A percentile compares a stretch with the other conserved stretches of the same genome.
phyloP scores from a whole-genome alignment of 2,888 invertebrate species.

The Boloria selene region DNA sequence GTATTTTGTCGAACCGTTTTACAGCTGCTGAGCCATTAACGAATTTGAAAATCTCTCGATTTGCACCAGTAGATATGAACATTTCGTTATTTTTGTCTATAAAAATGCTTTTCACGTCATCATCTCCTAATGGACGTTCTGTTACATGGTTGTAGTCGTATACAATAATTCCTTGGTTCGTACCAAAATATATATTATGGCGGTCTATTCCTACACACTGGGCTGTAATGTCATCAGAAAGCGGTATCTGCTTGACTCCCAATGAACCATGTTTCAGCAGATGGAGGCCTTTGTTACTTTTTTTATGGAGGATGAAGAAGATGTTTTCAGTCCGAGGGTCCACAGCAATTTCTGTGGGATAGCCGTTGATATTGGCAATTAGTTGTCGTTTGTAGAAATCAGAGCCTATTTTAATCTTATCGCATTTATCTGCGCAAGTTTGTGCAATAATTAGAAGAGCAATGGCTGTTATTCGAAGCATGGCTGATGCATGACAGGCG shows the following conservation, averaged over 20 bases:
- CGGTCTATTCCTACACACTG: constrained; percentile 71
- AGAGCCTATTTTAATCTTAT: constrained; percentile 65
- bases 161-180: constrained; percentile 68
- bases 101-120: constrained; percentile 69
- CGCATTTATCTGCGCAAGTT: constrained; percentile 60
- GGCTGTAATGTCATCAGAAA: constrained; percentile 65
- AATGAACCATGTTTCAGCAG: constrained; percentile 68
- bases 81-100: constrained; percentile 69
- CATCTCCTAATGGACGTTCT: constrained; percentile 73
- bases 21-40: constrained; percentile 72
- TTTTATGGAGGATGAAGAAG: constrained; percentile 71
- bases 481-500: constrained; percentile 53
- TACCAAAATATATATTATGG: constrained; percentile 68
- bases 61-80: constrained; percentile 69
- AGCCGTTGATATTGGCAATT: constrained; percentile 71
- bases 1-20: constrained; percentile 67
- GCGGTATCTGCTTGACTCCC: constrained; percentile 64
- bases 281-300: constrained; percentile 73
- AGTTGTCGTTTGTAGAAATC: constrained; percentile 70
- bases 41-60: constrained; percentile 68
- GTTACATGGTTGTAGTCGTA: constrained; percentile 69
- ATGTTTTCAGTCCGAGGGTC: constrained; percentile 70
- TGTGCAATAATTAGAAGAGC: constrained; percentile 34
- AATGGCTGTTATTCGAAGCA: constrained; percentile 41
- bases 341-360: constrained; percentile 66